Conservation (phyloP, 1,140 invertebrate genomes). For the Micrasema longulum region DNA sequence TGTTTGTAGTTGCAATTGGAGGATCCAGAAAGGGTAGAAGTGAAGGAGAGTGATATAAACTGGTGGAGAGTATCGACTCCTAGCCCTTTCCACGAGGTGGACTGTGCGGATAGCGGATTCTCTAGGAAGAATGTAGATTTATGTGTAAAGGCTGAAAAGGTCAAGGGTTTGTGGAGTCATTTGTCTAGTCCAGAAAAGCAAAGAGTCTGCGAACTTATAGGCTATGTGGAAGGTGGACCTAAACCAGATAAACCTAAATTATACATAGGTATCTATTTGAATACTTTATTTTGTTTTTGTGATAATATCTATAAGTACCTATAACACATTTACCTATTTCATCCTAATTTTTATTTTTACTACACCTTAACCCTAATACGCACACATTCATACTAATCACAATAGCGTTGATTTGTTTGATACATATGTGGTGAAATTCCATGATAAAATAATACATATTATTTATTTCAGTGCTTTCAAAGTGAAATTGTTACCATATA, state of each 20-base stretch:
- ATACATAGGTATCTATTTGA: constrained; percentile 70
- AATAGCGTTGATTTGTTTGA: too few species aligned
- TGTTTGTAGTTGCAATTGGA: constrained; percentile 69
- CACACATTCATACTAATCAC: too few species aligned
- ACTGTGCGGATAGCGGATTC: constrained; percentile 41
- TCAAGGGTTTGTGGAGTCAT: constrained; percentile 72
- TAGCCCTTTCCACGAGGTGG: constrained; percentile 57
- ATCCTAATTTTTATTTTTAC: background rate
- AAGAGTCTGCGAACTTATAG: constrained; percentile 74
- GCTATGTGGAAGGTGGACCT: constrained; percentile 62
- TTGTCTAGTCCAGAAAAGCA: constrained; percentile 76
- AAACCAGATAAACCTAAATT: constrained; percentile 68
- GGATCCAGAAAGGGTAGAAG: constrained; percentile 69
- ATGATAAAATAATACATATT: too few species aligned
- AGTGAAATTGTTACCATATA: too few species aligned
- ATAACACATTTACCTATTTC: background rate
- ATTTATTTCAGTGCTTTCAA: too few species aligned
- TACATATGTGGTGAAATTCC: too few species aligned
- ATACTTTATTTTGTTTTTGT: background rate
- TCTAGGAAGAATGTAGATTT: constrained; percentile 53
- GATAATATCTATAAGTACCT: background rate
- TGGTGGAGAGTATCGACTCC: constrained; percentile 65
- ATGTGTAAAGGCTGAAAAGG: constrained; percentile 64
- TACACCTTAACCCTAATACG: constrained; percentile 16
- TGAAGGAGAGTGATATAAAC: constrained; percentile 66